Evolutionary conservation across 2,888 invertebrate genomes (phyloP), one percentile per base, ranked within the genome.

Genomic region (Myopa tessellatipennis): DNA sequence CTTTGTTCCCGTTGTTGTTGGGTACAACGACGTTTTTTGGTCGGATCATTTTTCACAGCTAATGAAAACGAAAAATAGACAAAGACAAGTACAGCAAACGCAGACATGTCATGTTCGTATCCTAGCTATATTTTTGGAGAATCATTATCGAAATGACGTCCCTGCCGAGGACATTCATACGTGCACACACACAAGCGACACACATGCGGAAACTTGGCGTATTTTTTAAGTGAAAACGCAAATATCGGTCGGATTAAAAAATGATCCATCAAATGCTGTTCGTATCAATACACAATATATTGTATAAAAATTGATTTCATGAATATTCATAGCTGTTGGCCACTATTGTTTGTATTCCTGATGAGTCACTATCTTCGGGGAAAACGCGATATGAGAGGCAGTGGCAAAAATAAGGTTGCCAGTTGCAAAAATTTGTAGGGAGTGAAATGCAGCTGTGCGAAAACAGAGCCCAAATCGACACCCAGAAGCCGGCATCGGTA

Each of bases 261-360:
- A 77, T 80, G 81, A 82, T 82, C 79, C 78, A 82, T 82, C 82
- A 82, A 78, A 76, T 79, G 77, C 78, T 68, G 79, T 76, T 77
- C 80, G 80, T 61, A 73, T 81, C 69, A 60, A 69, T 75, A 65
- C 50, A 52, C 14, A 50, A 40, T 52, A 45, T 45, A 10, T 45
- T 45, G 50, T 16, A 50, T 45, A 71, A 34, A 50, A 34, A 60
- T 69, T 69, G 60, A 75, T 75, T 75, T 75, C 58, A 75, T 69
- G 75, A 69, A 75, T 69, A 75, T 75, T 75, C 75, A 74, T 74
- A 65, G 45, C 58, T 38, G 58, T 69, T 65, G 40, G 75, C 69
- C 55, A 71, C 50, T 65, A 65, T 75, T 75, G 75, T 75, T 68
- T 60, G 38, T 12, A 55, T 58, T 16, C 68, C 55, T 67, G 74